Conservation (phyloP, 2,113 vertebrate species). For the Nycticebus coucang region DNA sequence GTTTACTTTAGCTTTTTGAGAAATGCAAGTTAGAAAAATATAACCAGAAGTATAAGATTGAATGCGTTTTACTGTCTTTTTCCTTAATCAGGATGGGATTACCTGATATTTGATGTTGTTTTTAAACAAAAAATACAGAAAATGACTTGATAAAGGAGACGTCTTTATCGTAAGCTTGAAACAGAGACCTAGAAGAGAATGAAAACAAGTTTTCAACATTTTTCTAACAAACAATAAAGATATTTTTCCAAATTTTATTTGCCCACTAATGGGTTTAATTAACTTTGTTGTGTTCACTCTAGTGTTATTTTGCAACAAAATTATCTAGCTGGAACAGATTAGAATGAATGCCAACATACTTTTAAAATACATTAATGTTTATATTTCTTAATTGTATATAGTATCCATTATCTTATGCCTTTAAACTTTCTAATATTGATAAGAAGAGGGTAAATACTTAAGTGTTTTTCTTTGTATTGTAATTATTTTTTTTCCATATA, state of each 20-base stretch:
- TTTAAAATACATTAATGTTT: not conserved
- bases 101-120: slow-evolving; percentile 3
- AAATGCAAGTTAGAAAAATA: not conserved
- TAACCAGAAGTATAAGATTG: not conserved
- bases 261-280: not conserved
- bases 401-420: not conserved
- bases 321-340: slow-evolving; percentile 10
- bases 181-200: slow-evolving; percentile 12
- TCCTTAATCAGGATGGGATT: not conserved
- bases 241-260: slow-evolving; percentile 34
- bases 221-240: not conserved
- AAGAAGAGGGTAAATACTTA: not conserved
- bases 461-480: slow-evolving; percentile 23
- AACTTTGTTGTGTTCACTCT: not conserved
- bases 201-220: slow-evolving; percentile 14
- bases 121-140: not conserved
- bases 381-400: not conserved
- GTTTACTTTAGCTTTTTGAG: slow-evolving; percentile 20
- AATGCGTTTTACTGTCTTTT: slow-evolving; percentile 2
- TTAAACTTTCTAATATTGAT: slow-evolving; percentile 31
- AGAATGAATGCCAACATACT: not conserved
- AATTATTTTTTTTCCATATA: slow-evolving; percentile 24
- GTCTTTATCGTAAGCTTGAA: slow-evolving; percentile 3
- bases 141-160: not conserved
- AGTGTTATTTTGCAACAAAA: slow-evolving; percentile 27